phyloP scores from a whole-genome alignment of 1,140 invertebrate species.

The Bombyx mori region ASM3026992v2 NC_085122.1:10319001-10319500 shows the following conservation, averaged over 20 bases:
- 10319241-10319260: not conserved
- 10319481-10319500: not conserved
- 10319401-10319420: too few relatives aligned
- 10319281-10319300: not conserved
- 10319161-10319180: not conserved
- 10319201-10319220: conserved; percentile 11
- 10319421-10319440: not conserved
- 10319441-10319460: not conserved
- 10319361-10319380: too few relatives aligned
- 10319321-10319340: not conserved
- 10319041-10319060: conserved; percentile 4
- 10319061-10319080: not conserved
- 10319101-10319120: not conserved
- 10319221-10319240: conserved; percentile 11
- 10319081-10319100: conserved; percentile 1
- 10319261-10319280: not conserved
- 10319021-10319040: conserved; percentile 4
- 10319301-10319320: not conserved
- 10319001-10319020: conserved; percentile 3
- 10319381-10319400: too few relatives aligned
- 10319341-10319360: not conserved
- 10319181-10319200: conserved; percentile 7
- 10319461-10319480: not conserved
- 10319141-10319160: not conserved
- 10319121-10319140: conserved; percentile 11